Base-by-base conservation (phyloP, 23 tunicate species). In the Oikopleura dioica region DNA sequence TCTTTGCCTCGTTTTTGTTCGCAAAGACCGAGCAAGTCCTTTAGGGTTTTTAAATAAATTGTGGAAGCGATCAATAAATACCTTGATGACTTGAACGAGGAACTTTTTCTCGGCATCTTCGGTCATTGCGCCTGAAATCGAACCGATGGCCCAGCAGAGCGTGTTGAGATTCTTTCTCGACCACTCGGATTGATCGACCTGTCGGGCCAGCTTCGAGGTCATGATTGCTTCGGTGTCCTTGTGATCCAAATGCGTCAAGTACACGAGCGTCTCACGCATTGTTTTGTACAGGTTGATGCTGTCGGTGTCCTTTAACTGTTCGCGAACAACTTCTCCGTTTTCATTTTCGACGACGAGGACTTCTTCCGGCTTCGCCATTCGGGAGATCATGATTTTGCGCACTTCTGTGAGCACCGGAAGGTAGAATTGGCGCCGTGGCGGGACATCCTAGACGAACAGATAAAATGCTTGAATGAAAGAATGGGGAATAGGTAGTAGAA, bases 351-450 rank as follows among this genome's bases (percentile, higher is more conserved):
- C 99, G 26, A 94, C 95, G 34, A 94, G 63, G 68, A 94, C 99
- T 79, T 94, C 99, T 75, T 94, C 99, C 23, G 99, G 99, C 79
- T 86, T 92, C 23, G 99, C 99, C 99, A 92, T 92, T 69, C 99
- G 76, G 59, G 95, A 86, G 38, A 92, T 92, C 99, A 92, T 92
- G 0, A 92, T 92, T 29, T 86, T 67, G 0, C 99, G 83, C 59
- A 89, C 96, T 89, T 89, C 38, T 37, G 51, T 72, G 29, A 68
- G 67, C 58, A 78, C 75, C 59, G 16, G 36, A 32, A 63, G 72
- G 72, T 63, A 63, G 26, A 63, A 63, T 63, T 29, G 72, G 2
- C 72, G 72, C 2, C 72, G 72, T 2, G 72, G 72, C 30, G 72
- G 72, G 31, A 63, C n/a, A 12, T 63, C 72, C 72, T 63, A 63